These are phyloP conservation scores for Pachyramphus minor DNA, from an alignment of 2,113 vertebrate genomes.

Conservation along the genomic window DNA sequence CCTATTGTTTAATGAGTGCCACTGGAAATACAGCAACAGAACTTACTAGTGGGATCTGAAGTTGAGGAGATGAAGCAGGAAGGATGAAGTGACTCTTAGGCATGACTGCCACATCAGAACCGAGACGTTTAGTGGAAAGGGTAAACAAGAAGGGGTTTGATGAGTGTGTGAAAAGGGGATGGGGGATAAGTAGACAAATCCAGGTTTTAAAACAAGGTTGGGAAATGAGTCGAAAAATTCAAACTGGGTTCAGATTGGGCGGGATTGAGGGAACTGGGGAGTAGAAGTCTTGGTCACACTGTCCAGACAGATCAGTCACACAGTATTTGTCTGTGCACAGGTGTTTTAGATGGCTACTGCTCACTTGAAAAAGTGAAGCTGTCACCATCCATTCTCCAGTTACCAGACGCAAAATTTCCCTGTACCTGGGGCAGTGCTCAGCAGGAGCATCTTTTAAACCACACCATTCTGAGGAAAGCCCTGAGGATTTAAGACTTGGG, in stretches of 20 bases:
- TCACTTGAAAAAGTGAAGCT: neutral
- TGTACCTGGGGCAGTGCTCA: neutral
- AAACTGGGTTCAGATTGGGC: neutral
- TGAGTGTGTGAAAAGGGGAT: neutral
- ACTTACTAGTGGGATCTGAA: neutral
- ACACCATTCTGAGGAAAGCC: neutral
- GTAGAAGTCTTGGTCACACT: neutral
- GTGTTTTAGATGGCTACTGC: neutral
- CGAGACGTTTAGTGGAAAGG: neutral
- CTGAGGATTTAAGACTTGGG: neutral
- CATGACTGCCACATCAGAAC: neutral
- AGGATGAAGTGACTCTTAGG: neutral
- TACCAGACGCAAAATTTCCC: neutral
- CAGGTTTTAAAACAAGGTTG: neutral
- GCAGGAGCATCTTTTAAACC: neutral
- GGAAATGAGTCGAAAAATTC: neutral
- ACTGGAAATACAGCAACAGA: neutral
- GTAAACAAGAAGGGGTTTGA: neutral
- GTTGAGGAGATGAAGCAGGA: neutral
- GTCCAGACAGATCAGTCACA: neutral
- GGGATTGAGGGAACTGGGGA: neutral
- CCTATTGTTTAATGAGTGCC: conserved; percentile 22
- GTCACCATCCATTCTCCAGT: neutral
- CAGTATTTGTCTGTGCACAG: neutral
- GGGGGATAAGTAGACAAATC: neutral